A percentile compares a stretch with the other conserved stretches of the same genome.
phyloP scores from a whole-genome alignment of 1,140 invertebrate genomes.

The Panagrolaimus sp. region DNA sequence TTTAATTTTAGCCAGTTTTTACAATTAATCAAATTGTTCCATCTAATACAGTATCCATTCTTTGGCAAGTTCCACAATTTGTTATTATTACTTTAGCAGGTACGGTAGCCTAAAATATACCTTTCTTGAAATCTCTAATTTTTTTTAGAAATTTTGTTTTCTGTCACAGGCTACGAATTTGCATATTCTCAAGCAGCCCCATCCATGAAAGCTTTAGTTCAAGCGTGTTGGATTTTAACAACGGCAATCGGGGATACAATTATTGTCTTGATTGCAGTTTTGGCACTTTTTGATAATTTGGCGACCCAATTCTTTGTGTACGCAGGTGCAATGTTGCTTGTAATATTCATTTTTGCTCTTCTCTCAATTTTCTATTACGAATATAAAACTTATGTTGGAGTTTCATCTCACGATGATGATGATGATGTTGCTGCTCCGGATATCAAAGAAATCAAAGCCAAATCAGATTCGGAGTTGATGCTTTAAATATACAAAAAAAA shows the following conservation, averaged over 20 bases:
- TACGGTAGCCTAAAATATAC: too few species aligned
- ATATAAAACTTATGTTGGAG: conserved; percentile 15
- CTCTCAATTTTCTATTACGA: conserved; percentile 19
- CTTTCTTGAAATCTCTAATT: too few species aligned
- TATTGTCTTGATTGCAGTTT: conserved; percentile 76
- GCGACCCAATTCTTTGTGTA: conserved; percentile 45
- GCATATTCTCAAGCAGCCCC: conserved; percentile 68
- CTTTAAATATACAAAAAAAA: too few species aligned
- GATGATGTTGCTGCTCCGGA: too few species aligned
- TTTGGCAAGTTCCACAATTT: conserved; percentile 81
- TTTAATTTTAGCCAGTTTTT: too few species aligned
- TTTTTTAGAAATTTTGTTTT: conserved; percentile 85
- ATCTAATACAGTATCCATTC: conserved; percentile 71
- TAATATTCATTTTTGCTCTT: conserved; percentile 15
- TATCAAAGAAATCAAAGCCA: too few species aligned
- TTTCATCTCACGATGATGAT: not conserved
- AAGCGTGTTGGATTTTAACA: conserved; percentile 81
- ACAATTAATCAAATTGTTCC: conserved; percentile 63
- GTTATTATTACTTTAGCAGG: conserved; percentile 75
- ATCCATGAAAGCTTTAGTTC: conserved; percentile 68
- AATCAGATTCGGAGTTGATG: too few species aligned
- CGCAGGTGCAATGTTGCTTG: not conserved
- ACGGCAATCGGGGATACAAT: conserved; percentile 84
- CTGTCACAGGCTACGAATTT: conserved; percentile 83
- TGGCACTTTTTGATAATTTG: conserved; percentile 66